Conservation (phyloP, 2,888 invertebrate genomes). For the Athripsodes cinereus region DNA sequence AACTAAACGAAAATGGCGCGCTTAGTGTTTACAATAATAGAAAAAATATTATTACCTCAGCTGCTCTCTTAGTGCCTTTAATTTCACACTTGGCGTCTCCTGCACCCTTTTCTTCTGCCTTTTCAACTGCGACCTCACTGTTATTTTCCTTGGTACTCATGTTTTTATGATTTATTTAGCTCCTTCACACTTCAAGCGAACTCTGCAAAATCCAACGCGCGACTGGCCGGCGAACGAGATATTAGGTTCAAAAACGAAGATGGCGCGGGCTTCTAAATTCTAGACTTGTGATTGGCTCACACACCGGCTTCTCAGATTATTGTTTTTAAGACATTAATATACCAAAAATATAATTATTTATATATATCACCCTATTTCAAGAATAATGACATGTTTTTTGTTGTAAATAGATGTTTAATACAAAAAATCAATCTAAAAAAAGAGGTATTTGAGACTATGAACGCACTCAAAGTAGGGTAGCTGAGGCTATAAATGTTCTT, state of each 20-base stretch:
- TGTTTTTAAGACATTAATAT: constrained; percentile 4
- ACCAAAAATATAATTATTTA: too few species aligned
- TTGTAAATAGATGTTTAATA: neutral
- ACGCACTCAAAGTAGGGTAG: constrained; percentile 18
- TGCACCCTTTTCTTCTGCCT: constrained; percentile 70
- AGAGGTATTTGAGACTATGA: constrained; percentile 57
- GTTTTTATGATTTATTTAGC: constrained; percentile 32
- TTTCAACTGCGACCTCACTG: constrained; percentile 78
- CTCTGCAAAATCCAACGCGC: constrained; percentile 59
- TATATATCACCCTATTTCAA: too few species aligned
- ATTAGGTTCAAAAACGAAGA: constrained; percentile 78
- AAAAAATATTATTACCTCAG: constrained; percentile 63
- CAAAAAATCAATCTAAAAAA: constrained; percentile 30
- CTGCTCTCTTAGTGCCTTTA: constrained; percentile 83
- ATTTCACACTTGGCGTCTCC: constrained; percentile 72
- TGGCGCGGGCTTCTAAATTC: constrained; percentile 64
- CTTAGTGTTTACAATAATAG: constrained; percentile 34
- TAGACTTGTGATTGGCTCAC: constrained; percentile 40
- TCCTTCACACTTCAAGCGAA: constrained; percentile 40
- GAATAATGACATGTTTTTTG: too few species aligned
- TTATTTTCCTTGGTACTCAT: constrained; percentile 78
- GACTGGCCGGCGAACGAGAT: constrained; percentile 62
- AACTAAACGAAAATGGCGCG: constrained; percentile 47
- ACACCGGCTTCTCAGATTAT: constrained; percentile 20
- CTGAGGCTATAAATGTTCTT: constrained; percentile 17